phyloP scores from a whole-genome alignment of 2,113 vertebrate species.

The Melanocharis versteri region DNA sequence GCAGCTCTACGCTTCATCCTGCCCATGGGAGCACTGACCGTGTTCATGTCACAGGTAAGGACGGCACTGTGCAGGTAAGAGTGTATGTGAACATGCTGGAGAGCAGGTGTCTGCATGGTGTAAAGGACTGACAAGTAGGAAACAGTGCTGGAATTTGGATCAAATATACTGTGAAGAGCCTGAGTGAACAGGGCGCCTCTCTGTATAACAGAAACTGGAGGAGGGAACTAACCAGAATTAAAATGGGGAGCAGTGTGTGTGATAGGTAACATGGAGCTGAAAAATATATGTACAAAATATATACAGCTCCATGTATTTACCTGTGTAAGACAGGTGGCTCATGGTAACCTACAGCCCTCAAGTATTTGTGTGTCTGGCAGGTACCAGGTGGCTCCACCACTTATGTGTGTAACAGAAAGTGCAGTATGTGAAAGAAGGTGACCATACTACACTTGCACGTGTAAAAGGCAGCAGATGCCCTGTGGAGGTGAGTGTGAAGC shows the following conservation, averaged over 20 bases:
- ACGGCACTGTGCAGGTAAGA: background rate
- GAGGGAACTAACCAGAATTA: background rate
- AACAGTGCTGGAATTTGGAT: background rate
- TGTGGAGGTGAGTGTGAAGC: background rate
- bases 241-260: background rate
- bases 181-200: background rate
- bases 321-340: background rate
- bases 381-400: background rate
- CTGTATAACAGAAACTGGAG: background rate
- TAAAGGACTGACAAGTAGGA: background rate
- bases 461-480: background rate
- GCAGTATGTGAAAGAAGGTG: background rate
- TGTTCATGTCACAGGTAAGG: background rate
- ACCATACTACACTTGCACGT: fast-evolving
- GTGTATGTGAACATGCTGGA: background rate
- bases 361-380: background rate
- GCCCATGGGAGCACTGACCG: background rate
- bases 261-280: background rate
- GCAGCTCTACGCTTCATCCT: fast-evolving
- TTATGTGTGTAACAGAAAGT: background rate
- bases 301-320: background rate
- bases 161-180: background rate
- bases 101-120: background rate
- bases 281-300: background rate
- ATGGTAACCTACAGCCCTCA: background rate